These are phyloP conservation scores for Rallus crepitans DNA, from an alignment of 2,797 vertebrate species.

Conservation along the genomic window DNA sequence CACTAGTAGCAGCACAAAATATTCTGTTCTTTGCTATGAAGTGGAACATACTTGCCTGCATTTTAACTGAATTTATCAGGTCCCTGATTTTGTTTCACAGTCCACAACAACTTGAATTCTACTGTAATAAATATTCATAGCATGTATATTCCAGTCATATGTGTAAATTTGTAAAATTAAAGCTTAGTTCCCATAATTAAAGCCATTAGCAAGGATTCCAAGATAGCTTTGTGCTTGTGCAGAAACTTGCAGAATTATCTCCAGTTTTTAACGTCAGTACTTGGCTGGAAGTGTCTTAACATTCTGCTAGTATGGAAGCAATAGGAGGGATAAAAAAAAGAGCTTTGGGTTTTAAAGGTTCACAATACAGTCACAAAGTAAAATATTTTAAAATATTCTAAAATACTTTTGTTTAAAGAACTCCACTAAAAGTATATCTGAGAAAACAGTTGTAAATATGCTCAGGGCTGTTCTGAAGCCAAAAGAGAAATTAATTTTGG, in stretches of 20 bases:
- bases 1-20: conserved; percentile 3
- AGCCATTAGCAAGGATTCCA: conserved; percentile 4
- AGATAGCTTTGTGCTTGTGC: not conserved
- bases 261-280: not conserved
- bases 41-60: not conserved
- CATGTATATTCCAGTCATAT: not conserved
- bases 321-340: not conserved
- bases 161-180: not conserved
- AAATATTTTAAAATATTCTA: conserved; percentile 1
- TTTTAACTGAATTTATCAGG: conserved; percentile 37
- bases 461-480: not conserved
- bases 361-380: not conserved
- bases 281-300: not conserved
- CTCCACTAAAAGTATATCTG: not conserved
- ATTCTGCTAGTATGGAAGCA: not conserved
- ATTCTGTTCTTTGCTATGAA: not conserved
- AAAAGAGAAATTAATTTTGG: conserved; percentile 4
- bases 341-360: not conserved
- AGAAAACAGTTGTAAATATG: not conserved
- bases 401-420: not conserved
- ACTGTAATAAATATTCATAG: conserved; percentile 38
- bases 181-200: conserved; percentile 9
- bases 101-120: conserved; percentile 12
- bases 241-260: not conserved
- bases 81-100: conserved; percentile 10